Evolutionary conservation across 2,797 vertebrate species (phyloP).

Genomic region (Sphenodon punctatus): DNA sequence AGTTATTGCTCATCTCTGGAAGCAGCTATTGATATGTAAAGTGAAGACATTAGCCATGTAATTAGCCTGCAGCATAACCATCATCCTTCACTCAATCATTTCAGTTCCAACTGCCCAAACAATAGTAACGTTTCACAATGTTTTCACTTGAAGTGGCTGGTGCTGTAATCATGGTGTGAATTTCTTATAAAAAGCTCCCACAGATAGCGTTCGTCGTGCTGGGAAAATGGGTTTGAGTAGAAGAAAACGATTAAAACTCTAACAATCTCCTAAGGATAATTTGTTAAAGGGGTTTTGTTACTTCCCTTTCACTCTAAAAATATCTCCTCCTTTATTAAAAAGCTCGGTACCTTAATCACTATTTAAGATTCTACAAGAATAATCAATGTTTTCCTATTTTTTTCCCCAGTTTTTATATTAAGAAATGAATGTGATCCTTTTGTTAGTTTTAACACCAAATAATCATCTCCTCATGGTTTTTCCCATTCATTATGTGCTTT

Average conservation of each 20-base stretch:
- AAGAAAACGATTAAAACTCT: conserved; percentile 74
- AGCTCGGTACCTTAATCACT: conserved; percentile 62
- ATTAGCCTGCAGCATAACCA: conserved; percentile 68
- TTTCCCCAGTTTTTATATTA: conserved; percentile 31
- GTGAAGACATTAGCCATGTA: conserved; percentile 72
- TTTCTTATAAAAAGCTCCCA: conserved; percentile 74
- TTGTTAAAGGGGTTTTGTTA: conserved; percentile 75
- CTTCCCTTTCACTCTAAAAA: conserved; percentile 67
- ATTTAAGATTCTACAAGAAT: conserved; percentile 50
- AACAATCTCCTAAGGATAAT: conserved; percentile 73
- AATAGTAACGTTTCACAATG: conserved; percentile 74
- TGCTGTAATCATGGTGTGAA: conserved; percentile 69
- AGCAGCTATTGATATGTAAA: conserved; percentile 76
- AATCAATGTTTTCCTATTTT: conserved; percentile 42
- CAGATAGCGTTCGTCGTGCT: conserved; percentile 70
- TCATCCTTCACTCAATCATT: conserved; percentile 71
- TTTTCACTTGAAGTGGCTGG: conserved; percentile 72
- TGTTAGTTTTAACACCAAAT: conserved; percentile 11
- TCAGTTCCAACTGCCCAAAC: conserved; percentile 68
- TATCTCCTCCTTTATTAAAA: conserved; percentile 59
- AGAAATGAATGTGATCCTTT: conserved; percentile 19
- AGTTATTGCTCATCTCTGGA: conserved; percentile 68
- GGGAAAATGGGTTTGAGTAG: conserved; percentile 75
- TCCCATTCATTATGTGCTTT: not conserved
- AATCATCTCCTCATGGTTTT: conserved; percentile 18